These are phyloP conservation scores for Ormyrus thymus DNA, from an alignment of 2,888 invertebrate genomes.

Conservation along the genomic window DNA sequence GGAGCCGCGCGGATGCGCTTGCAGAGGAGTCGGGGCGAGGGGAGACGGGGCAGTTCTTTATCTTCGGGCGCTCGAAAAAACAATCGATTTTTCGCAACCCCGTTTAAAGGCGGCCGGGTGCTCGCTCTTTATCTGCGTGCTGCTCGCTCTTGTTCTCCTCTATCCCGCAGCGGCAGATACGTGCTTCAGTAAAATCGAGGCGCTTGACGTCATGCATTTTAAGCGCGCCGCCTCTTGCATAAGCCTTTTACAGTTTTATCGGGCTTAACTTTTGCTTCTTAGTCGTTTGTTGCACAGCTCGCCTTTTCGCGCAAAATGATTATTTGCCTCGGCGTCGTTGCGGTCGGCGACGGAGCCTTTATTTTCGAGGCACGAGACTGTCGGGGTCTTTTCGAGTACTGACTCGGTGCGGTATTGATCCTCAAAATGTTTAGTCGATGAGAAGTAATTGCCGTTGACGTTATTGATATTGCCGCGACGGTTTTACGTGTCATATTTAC, in stretches of 20 bases:
- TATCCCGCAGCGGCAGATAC: not conserved
- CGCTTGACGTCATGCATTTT: conserved; percentile 35
- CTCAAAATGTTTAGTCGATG: too few relatives aligned
- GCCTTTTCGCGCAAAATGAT: too few relatives aligned
- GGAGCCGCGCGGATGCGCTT: not conserved
- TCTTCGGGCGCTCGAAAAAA: conserved; percentile 1
- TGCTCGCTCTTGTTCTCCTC: not conserved
- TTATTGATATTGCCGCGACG: too few relatives aligned
- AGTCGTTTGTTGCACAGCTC: not conserved
- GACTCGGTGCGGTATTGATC: too few relatives aligned
- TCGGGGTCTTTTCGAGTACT: too few relatives aligned
- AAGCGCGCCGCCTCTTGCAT: conserved; percentile 16
- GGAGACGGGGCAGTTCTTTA: conserved; percentile 34
- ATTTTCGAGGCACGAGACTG: too few relatives aligned
- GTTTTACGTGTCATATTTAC: too few relatives aligned
- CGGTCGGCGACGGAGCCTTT: too few relatives aligned
- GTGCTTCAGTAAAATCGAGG: conserved; percentile 5
- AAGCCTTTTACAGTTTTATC: not conserved
- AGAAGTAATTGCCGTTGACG: too few relatives aligned
- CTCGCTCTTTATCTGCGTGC: not conserved
- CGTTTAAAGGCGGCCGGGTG: not conserved
- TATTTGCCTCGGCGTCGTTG: too few relatives aligned
- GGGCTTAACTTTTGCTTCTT: conserved; percentile 3
- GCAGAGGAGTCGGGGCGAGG: not conserved
- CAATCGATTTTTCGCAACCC: too few relatives aligned